Evolutionary conservation across 53 echinoderm and acorn worm genomes (phyloP).

Genomic region (Paelopatides confundens): DNA sequence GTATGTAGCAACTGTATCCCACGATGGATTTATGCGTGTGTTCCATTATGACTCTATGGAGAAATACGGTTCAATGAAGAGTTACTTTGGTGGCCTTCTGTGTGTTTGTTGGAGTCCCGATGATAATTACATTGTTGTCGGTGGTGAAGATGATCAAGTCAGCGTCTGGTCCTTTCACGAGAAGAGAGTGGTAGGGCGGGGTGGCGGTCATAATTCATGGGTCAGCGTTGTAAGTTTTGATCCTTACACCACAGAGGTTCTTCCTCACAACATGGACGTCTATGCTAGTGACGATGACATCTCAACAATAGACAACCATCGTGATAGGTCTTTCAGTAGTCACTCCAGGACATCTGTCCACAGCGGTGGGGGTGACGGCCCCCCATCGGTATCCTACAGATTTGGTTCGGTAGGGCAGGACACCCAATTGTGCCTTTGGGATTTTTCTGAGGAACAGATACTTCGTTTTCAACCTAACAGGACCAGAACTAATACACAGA

Average conservation of each 20-base stretch:
- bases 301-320: constrained; percentile 53
- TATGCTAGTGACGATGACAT: constrained; percentile 95
- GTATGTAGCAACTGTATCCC: constrained; percentile 89
- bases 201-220: constrained; percentile 93
- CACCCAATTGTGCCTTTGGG: constrained; percentile 98
- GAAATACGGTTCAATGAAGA: constrained; percentile 94
- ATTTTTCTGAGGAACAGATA: constrained; percentile 91
- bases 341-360: constrained; percentile 92
- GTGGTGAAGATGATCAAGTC: constrained; percentile 96
- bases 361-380: constrained; percentile 62
- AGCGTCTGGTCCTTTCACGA: constrained; percentile 94
- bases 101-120: constrained; percentile 99
- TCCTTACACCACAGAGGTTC: constrained; percentile 80
- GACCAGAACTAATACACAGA: constrained; percentile 90
- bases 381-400: constrained; percentile 83
- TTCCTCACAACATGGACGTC: constrained; percentile 77
- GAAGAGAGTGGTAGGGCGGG: constrained; percentile 86
- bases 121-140: constrained; percentile 89
- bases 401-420: constrained; percentile 98
- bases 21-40: constrained; percentile 94
- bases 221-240: constrained; percentile 94
- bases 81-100: constrained; percentile 94
- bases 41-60: constrained; percentile 98
- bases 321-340: constrained; percentile 90
- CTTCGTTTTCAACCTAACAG: constrained; percentile 81